Evolutionary conservation across 2,113 vertebrate genomes (phyloP).

Genomic region (Brachyhypopomus occidentalis): DNA sequence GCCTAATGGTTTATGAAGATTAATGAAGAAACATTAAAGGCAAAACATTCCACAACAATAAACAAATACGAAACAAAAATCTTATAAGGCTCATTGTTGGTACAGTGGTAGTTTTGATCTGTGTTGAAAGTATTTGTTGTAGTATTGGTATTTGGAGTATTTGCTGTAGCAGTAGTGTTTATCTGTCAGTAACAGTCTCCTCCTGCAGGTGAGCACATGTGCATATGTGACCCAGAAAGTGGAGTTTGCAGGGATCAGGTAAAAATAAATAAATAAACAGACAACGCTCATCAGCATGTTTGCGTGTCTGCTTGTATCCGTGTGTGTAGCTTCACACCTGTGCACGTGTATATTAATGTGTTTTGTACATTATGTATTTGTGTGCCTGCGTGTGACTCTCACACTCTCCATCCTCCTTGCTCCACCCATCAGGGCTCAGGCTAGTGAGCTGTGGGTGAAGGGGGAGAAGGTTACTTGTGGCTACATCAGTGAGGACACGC

Average conservation of each 20-base stretch:
- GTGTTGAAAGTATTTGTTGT: too few relatives aligned
- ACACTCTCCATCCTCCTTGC: neutral
- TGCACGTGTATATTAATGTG: neutral
- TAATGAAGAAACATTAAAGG: too few relatives aligned
- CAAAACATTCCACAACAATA: too few relatives aligned
- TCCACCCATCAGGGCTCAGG: slow-evolving; percentile 82
- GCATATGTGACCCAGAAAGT: slow-evolving; percentile 98
- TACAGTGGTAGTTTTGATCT: too few relatives aligned
- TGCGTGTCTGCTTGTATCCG: neutral
- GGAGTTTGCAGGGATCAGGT: slow-evolving; percentile 98
- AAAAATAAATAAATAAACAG: neutral
- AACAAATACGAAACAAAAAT: too few relatives aligned
- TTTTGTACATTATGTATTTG: neutral
- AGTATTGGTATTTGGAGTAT: too few relatives aligned
- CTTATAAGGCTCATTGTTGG: too few relatives aligned
- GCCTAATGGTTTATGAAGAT: neutral
- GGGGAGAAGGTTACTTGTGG: slow-evolving; percentile 98
- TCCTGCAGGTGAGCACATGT: slow-evolving; percentile 89
- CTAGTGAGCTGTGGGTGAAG: slow-evolving; percentile 96
- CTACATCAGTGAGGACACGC: slow-evolving; percentile 94
- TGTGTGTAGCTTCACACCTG: neutral
- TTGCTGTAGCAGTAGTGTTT: too few relatives aligned
- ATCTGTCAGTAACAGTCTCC: neutral
- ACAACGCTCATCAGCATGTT: neutral
- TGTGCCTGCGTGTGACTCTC: neutral